Percentiles rank a stretch among this genome's conserved stretches.
phyloP scores from a whole-genome alignment of 2,797 vertebrate genomes.

The Phalloptychus januarius region DNA sequence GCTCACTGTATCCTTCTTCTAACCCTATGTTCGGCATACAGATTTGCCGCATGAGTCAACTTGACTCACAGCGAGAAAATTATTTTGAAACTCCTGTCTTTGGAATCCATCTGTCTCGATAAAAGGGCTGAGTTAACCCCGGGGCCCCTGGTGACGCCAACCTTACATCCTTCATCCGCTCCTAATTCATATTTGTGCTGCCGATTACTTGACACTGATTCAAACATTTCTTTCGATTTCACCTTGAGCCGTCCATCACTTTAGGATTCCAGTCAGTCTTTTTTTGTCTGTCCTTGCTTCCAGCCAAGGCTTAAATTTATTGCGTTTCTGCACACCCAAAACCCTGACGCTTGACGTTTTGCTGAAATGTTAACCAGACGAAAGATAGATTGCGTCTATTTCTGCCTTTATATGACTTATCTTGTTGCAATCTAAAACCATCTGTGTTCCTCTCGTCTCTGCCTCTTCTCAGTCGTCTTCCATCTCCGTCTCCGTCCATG shows the following conservation, averaged over 20 bases:
- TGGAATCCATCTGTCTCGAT: slow-evolving; percentile 4
- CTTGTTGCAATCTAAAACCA: neutral
- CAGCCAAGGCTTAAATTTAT: slow-evolving; percentile 4
- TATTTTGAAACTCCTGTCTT: slow-evolving; percentile 5
- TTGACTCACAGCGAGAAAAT: slow-evolving; percentile 8
- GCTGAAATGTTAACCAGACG: slow-evolving; percentile 23
- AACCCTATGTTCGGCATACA: slow-evolving; percentile 13
- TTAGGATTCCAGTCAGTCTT: slow-evolving; percentile 1
- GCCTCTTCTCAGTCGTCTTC: slow-evolving; percentile 16
- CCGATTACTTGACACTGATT: slow-evolving; percentile 8
- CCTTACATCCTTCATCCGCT: neutral
- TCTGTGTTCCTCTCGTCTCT: neutral
- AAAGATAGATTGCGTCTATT: neutral
- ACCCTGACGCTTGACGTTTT: slow-evolving; percentile 9
- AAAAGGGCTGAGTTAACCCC: slow-evolving; percentile 6
- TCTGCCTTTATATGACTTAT: neutral
- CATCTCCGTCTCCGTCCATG: slow-evolving; percentile 32
- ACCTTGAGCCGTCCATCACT: slow-evolving; percentile 4
- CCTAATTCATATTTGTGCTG: slow-evolving; percentile 1
- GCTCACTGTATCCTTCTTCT: neutral
- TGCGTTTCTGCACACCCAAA: slow-evolving; percentile 1
- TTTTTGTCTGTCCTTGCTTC: slow-evolving; percentile 17
- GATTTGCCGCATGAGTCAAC: slow-evolving; percentile 10
- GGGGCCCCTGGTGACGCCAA: neutral
- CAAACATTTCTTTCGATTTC: slow-evolving; percentile 19